A percentile compares a stretch with the other conserved stretches of the same genome.
These are phyloP conservation scores for Forbesichthys papilliferus DNA, from an alignment of 2,113 vertebrate species.

Conservation along the genomic window DNA sequence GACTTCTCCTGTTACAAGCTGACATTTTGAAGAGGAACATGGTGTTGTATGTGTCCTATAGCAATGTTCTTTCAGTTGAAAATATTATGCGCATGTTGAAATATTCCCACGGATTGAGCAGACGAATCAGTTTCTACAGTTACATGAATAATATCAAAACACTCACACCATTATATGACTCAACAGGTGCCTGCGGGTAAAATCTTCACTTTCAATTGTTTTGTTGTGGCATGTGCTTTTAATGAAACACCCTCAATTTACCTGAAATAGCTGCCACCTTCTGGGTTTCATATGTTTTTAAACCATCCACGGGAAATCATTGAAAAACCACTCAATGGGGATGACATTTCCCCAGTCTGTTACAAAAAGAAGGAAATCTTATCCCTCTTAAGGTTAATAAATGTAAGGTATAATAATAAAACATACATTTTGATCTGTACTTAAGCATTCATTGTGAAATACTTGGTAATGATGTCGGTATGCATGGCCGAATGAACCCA, in stretches of 20 bases:
- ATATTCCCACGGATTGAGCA: conserved; percentile 53
- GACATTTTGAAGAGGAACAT: no score
- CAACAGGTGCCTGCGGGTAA: conserved; percentile 74
- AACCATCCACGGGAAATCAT: conserved; percentile 78
- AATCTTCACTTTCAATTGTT: conserved; percentile 68
- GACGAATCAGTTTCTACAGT: conserved; percentile 73
- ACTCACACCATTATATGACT: conserved; percentile 80
- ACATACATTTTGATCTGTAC: no score
- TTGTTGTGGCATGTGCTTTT: conserved; percentile 82
- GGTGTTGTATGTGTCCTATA: no score
- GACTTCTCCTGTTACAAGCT: no score
- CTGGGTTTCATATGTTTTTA: conserved; percentile 74
- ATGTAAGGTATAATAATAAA: no score
- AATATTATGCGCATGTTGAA: conserved; percentile 4
- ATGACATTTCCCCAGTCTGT: neutral
- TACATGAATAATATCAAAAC: conserved; percentile 82
- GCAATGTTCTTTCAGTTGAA: no score
- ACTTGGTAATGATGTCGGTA: no score
- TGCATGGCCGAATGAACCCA: no score
- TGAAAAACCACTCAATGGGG: neutral
- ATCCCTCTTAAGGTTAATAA: no score
- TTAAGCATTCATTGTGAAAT: no score
- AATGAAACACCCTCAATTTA: conserved; percentile 82
- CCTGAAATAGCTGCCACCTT: conserved; percentile 80
- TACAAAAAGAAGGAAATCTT: neutral